Evolutionary conservation across 2,888 invertebrate species (phyloP).

Genomic region (Clistopyga incitator): DNA sequence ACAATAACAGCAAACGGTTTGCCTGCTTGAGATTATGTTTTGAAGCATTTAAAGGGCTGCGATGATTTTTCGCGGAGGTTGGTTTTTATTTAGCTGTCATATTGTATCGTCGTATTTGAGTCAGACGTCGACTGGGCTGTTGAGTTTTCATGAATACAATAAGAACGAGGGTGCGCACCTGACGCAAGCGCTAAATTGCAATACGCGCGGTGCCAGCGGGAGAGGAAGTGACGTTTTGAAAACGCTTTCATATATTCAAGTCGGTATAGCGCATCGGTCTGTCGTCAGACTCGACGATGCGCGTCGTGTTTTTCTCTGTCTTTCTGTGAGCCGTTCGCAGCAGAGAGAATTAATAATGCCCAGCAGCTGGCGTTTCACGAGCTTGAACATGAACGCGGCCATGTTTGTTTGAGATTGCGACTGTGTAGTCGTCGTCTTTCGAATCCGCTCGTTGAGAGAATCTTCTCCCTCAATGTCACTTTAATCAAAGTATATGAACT

Average conservation of each 20-base stretch:
- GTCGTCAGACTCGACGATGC: constrained; percentile 30
- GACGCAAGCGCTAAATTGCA: constrained; percentile 17
- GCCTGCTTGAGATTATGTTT: no score
- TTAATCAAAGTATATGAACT: constrained; percentile 20
- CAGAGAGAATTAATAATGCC: constrained; percentile 53
- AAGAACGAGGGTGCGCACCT: constrained; percentile 8
- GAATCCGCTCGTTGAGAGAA: constrained; percentile 3
- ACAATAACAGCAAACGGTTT: no score
- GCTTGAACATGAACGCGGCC: constrained; percentile 54
- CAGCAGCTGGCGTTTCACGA: constrained; percentile 54
- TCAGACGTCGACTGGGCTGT: constrained; percentile 4
- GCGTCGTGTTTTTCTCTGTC: constrained; percentile 17
- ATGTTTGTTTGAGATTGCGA: constrained; percentile 59
- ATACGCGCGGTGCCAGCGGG: constrained; percentile 2
- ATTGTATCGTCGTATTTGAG: not conserved
- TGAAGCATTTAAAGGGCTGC: no score
- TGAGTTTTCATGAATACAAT: constrained; percentile 14
- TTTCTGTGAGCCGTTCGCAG: constrained; percentile 13
- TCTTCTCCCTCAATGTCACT: not conserved
- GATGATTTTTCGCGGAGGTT: no score
- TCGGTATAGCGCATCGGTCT: constrained; percentile 1
- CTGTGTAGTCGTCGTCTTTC: constrained; percentile 38
- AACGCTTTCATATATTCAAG: not conserved
- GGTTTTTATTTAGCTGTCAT: no score
- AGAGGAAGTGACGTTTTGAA: constrained; percentile 26